Base-by-base conservation (phyloP, 2,113 vertebrate genomes). In the Hypocryptadius cinnamomeus region DNA sequence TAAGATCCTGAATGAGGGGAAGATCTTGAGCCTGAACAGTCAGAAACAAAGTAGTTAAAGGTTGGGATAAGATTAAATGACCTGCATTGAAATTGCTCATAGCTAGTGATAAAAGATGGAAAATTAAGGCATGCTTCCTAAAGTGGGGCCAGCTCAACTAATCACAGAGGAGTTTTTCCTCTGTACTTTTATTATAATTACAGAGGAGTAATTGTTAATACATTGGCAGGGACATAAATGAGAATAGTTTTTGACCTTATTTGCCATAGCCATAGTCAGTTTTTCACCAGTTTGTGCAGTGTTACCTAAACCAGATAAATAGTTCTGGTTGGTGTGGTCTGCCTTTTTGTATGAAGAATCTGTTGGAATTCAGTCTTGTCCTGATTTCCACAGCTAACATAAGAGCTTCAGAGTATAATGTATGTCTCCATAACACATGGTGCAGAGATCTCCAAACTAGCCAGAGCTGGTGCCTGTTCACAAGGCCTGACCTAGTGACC, bases 121-220 rank as follows among this genome's bases (percentile, higher is more conserved):
- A 60, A 92, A 72, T 68, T 11, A 65, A 57, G 31, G 23, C 13
- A 28, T 0, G 0, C 3, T 50, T 51, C 39, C 3, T 6, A 25
- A 64, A 17, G 45, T 23, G n/a, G 15, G 16, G 4, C 15, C 33
- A 40, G 30, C 28, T 69, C 53, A 76, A 22, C 11, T 65, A 45
- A 44, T n/a, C 17, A 23, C 35, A 66, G 27, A 31, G 27, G 13
- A 78, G 18, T 33, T 87, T 47, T 7, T 65, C 22, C 9, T 64
- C 24, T 83, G 17, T 91, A 8, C 7, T 50, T 40, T 39, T 28
- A 8, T 73, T 39, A n/a, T 42, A 68, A 60, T 54, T 64, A 22
- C 3, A n/a, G 28, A 78, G 37, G 6, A 64, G 5, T 64, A 56
- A 45, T 37, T 81, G 6, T 54, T 89, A 42, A 61, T 45, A 53